Conservation (phyloP, 2,888 invertebrate species). For the Agrochola macilenta region DNA sequence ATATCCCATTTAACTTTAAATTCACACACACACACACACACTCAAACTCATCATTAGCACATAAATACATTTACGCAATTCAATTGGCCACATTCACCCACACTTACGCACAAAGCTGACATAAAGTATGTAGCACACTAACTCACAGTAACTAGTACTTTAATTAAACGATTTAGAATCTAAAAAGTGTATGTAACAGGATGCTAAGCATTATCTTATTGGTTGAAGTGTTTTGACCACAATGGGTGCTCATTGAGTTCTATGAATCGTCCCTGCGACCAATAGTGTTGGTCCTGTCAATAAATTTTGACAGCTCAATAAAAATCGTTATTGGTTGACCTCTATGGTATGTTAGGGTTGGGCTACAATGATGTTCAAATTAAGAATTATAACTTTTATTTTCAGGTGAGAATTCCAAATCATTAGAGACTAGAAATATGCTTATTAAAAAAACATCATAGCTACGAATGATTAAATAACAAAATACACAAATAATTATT, state of each 20-base stretch:
- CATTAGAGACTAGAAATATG: no score
- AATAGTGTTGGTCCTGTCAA: slow-evolving; percentile 65
- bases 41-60: slow-evolving; percentile 13
- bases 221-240: slow-evolving; percentile 66
- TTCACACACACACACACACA: slow-evolving; percentile 10
- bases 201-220: slow-evolving; percentile 69
- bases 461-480: no score
- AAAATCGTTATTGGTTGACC: slow-evolving; percentile 66
- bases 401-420: no score
- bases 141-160: slow-evolving; percentile 47
- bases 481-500: no score
- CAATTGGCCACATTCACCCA: slow-evolving; percentile 39
- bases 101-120: slow-evolving; percentile 31
- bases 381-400: not conserved
- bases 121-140: slow-evolving; percentile 39
- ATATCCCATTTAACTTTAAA: slow-evolving; percentile 21
- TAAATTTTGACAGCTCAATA: slow-evolving; percentile 74
- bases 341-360: slow-evolving; percentile 57
- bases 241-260: slow-evolving; percentile 67
- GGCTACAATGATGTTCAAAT: slow-evolving; percentile 39
- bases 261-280: slow-evolving; percentile 61
- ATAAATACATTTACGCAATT: slow-evolving; percentile 32
- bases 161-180: slow-evolving; percentile 81
- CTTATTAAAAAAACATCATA: no score
- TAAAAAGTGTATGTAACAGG: slow-evolving; percentile 71